A percentile compares a stretch with the other conserved stretches of the same genome.
These are phyloP conservation scores for Dascyllus trimaculatus DNA, from an alignment of 2,113 vertebrate species.

Conservation along the genomic window DNA sequence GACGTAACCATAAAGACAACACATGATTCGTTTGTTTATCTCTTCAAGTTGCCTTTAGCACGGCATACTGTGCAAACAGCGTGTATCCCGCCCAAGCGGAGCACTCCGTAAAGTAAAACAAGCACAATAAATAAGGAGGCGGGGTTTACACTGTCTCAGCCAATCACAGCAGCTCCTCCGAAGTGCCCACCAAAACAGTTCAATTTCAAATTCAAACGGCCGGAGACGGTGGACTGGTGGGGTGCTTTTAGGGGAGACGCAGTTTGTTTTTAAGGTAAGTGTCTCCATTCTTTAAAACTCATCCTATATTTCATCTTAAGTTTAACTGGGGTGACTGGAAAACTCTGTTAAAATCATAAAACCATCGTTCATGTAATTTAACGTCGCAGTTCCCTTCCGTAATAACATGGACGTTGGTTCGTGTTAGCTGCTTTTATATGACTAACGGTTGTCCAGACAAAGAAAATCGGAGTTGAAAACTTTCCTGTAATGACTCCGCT, in stretches of 20 bases:
- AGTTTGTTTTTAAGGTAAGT: neutral
- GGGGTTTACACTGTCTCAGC: conserved; percentile 17
- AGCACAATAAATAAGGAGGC: neutral
- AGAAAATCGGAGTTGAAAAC: neutral
- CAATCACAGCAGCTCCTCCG: conserved; percentile 54
- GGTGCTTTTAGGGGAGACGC: rapidly evolving
- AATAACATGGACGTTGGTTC: rapidly evolving
- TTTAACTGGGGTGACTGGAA: rapidly evolving
- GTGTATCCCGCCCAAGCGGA: conserved; percentile 10
- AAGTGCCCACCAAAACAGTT: conserved; percentile 55
- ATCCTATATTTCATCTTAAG: rapidly evolving
- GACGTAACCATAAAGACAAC: neutral
- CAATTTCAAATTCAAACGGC: conserved; percentile 81
- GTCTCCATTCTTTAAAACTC: neutral
- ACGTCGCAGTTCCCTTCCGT: neutral
- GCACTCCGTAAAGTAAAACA: rapidly evolving
- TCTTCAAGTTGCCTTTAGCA: rapidly evolving
- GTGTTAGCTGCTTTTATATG: neutral
- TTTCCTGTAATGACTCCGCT: too few species aligned
- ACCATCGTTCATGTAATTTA: neutral
- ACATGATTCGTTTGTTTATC: neutral
- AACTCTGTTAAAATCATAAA: rapidly evolving
- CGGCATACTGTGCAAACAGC: neutral
- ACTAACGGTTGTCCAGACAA: neutral
- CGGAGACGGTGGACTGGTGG: rapidly evolving